Evolutionary conservation across 2,113 vertebrate genomes (phyloP).

Genomic region (Asarcornis scutulata): DNA sequence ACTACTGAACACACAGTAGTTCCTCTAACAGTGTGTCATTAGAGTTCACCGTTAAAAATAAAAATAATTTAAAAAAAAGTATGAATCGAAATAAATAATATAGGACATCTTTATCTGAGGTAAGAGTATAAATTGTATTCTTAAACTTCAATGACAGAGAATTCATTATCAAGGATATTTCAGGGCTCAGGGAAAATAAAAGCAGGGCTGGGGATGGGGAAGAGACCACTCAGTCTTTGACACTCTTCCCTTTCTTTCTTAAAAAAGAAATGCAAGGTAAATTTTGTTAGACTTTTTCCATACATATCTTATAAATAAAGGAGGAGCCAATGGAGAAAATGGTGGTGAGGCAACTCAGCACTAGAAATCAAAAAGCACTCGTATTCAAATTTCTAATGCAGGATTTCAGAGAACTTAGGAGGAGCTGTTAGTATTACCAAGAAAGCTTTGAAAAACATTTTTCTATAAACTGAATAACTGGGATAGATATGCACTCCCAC

Average conservation of each 20-base stretch:
- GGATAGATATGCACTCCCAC: neutral
- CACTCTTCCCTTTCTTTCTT: neutral
- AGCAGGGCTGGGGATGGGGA: rapidly evolving
- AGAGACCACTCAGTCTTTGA: neutral
- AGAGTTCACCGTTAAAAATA: neutral
- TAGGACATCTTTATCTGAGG: neutral
- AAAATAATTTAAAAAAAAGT: neutral
- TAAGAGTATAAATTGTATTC: neutral
- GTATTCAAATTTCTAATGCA: neutral
- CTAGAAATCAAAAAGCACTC: neutral
- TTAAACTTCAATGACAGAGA: neutral
- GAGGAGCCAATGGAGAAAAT: neutral
- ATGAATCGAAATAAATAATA: neutral
- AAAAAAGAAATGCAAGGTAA: neutral
- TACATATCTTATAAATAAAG: neutral
- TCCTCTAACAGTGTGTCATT: constrained; percentile 9
- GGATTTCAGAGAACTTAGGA: neutral
- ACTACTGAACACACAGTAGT: constrained; percentile 38
- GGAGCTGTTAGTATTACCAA: neutral
- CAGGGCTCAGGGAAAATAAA: neutral
- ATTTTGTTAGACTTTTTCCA: neutral
- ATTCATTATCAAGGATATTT: neutral
- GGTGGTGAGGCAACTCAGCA: neutral
- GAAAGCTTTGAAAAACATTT: neutral
- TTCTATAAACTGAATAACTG: neutral